Evolutionary conservation across 2,113 vertebrate genomes (phyloP), one percentile per base, ranked within the genome.

Genomic region (Formicarius rufipectus): DNA sequence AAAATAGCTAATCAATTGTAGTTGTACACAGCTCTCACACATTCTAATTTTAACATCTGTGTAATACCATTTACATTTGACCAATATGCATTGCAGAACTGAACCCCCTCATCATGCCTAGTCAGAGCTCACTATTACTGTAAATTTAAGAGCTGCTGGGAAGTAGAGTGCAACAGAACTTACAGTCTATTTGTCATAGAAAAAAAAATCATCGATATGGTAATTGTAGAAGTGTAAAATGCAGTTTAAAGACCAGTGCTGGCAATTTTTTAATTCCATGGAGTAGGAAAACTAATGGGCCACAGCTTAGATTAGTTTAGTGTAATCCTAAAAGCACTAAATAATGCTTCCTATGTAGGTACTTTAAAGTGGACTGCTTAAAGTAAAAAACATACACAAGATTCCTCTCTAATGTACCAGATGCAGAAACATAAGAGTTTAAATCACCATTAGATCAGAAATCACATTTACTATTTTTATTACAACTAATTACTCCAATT

Each of bases 201-300:
- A 30, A 66, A 85, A 93, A 87, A 71, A 62, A 69, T 44, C 56
- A 87, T 89, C 35, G 86, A 42, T 62, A 85, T 91, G 78, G 73
- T 89, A 94, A 84, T 78, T 94, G 44, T 44, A 55, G 24, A 83
- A 96, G 49, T 83, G n/a, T 59, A 47, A 88, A 97, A 82, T 53
- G 72, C 66, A 79, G 53, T 66, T 96, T 76, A 68, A 95, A 93
- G 62, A 84, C 56, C 66, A 91, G 58, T 16, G 28, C 37, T 95
- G 69, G 31, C 17, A 73, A 67, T 77, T 64, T 72, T 58, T 72
- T 91, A 91, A 89, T 87, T 95, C 72, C 37, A 81, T 2, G 4
- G 76, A 67, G 55, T 74, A 56, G 59, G 55, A 94, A 93, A 96
- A 89, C 76, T 95, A 89, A 87, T 96, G 86, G 90, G 63, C 20